Evolutionary conservation across 2,113 vertebrate species (phyloP).

Genomic region (Heloderma charlesbogerti): DNA sequence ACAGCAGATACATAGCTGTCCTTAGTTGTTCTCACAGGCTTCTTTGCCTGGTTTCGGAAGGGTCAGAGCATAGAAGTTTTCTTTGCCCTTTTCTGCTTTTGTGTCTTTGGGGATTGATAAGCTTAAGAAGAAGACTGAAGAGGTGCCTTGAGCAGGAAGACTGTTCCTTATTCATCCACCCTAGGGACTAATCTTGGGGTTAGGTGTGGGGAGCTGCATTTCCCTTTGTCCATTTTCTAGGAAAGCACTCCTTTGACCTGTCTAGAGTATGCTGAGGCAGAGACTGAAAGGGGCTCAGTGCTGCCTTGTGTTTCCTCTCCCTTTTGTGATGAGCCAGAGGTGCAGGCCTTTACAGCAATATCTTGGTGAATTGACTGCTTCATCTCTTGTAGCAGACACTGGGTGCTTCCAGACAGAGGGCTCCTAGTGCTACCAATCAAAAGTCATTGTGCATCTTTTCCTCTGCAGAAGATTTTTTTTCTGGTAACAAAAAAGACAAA

Average conservation of each 20-base stretch:
- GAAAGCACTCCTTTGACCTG: background rate
- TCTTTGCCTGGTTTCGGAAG: background rate
- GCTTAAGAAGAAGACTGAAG: background rate
- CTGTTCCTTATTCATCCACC: background rate
- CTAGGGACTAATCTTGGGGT: background rate
- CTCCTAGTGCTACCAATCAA: background rate
- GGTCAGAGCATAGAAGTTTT: background rate
- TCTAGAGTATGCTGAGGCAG: background rate
- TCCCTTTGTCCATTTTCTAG: too few species aligned
- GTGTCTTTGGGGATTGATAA: background rate
- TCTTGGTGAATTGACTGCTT: background rate
- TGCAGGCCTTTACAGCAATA: background rate
- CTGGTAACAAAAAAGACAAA: background rate
- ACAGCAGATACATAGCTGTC: background rate
- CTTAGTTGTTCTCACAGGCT: background rate
- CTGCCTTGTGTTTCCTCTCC: background rate
- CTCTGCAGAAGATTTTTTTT: background rate
- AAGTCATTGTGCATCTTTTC: background rate
- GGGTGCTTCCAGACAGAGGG: background rate
- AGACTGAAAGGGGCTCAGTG: background rate
- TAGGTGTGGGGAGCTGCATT: background rate
- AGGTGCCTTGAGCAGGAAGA: background rate
- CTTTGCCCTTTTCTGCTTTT: too few species aligned
- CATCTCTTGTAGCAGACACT: background rate
- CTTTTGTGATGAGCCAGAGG: background rate